A percentile compares a stretch with the other conserved stretches of the same genome.
These are phyloP conservation scores for Rhopilema esculentum DNA, from an alignment of 30 jellyfish, hydroid and myxozoan species.

Conservation along the genomic window DNA sequence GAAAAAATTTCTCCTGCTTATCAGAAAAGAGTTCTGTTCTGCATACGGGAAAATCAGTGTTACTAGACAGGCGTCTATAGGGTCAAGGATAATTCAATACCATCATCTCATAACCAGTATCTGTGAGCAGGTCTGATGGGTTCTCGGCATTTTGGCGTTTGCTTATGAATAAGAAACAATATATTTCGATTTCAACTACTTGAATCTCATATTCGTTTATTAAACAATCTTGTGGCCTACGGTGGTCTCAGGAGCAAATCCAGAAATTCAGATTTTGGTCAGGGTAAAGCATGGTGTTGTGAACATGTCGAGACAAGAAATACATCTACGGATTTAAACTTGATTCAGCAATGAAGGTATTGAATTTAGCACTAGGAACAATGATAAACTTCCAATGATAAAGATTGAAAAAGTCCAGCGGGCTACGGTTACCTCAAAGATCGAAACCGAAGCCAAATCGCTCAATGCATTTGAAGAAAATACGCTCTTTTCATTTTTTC, in stretches of 20 bases:
- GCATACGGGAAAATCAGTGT: too few relatives aligned
- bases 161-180: background rate
- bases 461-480: too few relatives aligned
- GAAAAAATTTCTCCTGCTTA: too few relatives aligned
- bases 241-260: background rate
- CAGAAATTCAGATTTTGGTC: background rate
- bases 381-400: background rate
- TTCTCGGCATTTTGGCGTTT: too few relatives aligned
- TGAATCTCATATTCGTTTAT: background rate
- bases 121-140: too few relatives aligned
- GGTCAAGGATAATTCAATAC: too few relatives aligned
- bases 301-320: background rate
- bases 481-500: too few relatives aligned
- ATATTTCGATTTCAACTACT: background rate
- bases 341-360: background rate
- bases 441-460: slow-evolving; percentile 1
- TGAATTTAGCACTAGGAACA: background rate
- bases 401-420: background rate
- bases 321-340: background rate
- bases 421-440: background rate
- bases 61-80: too few relatives aligned
- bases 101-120: too few relatives aligned
- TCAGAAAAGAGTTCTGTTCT: too few relatives aligned
- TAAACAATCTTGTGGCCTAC: background rate
- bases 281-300: background rate